phyloP scores from a whole-genome alignment of 2,888 invertebrate species.

The Cryptosula pallasiana region DNA sequence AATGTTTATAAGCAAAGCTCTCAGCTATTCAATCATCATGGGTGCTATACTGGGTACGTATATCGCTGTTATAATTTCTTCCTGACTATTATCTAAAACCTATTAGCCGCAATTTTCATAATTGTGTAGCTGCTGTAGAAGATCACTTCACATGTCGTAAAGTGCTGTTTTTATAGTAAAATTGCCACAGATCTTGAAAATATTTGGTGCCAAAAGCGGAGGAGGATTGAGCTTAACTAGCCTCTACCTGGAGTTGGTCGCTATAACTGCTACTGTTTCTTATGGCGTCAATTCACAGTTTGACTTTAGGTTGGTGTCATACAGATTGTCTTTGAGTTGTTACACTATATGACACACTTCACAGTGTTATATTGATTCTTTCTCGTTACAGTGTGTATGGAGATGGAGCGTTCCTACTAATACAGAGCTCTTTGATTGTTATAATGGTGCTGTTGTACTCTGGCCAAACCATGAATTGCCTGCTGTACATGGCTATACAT shows the following conservation, averaged over 20 bases:
- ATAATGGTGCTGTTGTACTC: slow-evolving; percentile 75
- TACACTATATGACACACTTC: background rate
- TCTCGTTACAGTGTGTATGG: slow-evolving; percentile 79
- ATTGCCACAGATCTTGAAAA: slow-evolving; percentile 92
- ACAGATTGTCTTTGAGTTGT: background rate
- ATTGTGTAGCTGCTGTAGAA: too few species aligned
- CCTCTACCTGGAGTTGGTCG: slow-evolving; percentile 79
- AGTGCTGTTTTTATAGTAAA: slow-evolving; percentile 69
- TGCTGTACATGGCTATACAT: slow-evolving; percentile 64
- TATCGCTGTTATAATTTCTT: too few species aligned
- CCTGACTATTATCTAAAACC: too few species aligned
- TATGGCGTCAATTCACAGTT: slow-evolving; percentile 85
- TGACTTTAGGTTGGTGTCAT: slow-evolving; percentile 72
- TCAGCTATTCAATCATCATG: slow-evolving; percentile 83
- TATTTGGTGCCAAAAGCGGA: slow-evolving; percentile 73
- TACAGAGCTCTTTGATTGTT: slow-evolving; percentile 82
- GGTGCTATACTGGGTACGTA: slow-evolving; percentile 74
- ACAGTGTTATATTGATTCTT: background rate
- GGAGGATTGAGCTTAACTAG: slow-evolving; percentile 81
- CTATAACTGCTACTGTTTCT: slow-evolving; percentile 78
- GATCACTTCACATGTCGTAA: too few species aligned
- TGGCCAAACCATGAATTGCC: slow-evolving; percentile 60
- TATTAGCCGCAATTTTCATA: too few species aligned
- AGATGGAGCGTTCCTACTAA: slow-evolving; percentile 78
- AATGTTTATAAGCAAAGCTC: slow-evolving; percentile 66